Evolutionary conservation across 2,888 invertebrate genomes (phyloP).

Genomic region (Eupithecia subfuscata): DNA sequence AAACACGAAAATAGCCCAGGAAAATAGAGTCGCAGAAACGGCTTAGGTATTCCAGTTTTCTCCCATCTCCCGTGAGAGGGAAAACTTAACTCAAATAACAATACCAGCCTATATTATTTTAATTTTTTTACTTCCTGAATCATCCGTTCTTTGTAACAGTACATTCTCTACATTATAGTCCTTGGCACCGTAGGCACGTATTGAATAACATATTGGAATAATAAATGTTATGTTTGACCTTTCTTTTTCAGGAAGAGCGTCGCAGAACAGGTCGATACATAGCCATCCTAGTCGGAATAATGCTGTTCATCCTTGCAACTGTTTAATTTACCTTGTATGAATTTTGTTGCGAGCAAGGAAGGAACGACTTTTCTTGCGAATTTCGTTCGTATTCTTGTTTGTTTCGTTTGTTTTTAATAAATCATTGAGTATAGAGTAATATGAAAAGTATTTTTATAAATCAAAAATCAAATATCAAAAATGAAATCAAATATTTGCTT

Average conservation of each 20-base stretch:
- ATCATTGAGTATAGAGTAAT: too few relatives aligned
- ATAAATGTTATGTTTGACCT: background rate
- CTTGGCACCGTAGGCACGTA: background rate
- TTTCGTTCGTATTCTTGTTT: too few relatives aligned
- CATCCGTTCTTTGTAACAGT: background rate
- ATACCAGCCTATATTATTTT: background rate
- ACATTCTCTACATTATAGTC: background rate
- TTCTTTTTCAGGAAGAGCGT: constrained; percentile 87
- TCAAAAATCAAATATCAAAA: too few relatives aligned
- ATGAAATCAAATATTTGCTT: too few relatives aligned
- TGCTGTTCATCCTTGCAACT: constrained; percentile 86
- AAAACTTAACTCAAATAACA: background rate
- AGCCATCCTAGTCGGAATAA: constrained; percentile 88
- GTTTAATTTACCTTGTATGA: too few relatives aligned
- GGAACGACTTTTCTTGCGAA: too few relatives aligned
- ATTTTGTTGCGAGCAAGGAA: too few relatives aligned
- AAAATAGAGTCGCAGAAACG: background rate
- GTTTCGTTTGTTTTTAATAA: too few relatives aligned
- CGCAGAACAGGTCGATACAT: constrained; percentile 89
- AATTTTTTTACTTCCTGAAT: background rate
- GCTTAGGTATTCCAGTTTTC: background rate
- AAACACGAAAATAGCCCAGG: too few relatives aligned
- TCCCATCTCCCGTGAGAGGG: background rate
- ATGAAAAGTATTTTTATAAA: too few relatives aligned
- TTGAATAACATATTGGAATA: too few relatives aligned